Evolutionary conservation across 2,888 invertebrate genomes (phyloP).

Genomic region (Ditula angustiorana): DNA sequence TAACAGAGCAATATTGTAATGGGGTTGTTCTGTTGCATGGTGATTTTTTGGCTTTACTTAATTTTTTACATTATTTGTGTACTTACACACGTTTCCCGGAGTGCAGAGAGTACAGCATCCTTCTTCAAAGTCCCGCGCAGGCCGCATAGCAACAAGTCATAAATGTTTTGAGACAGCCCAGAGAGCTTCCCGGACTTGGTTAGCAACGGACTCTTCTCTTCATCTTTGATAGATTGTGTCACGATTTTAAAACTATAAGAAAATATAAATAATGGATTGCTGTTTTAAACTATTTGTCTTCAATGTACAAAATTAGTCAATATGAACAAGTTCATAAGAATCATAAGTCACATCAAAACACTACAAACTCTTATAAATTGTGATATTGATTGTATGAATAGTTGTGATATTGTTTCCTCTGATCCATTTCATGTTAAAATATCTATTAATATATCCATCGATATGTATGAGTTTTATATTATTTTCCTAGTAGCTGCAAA

Average conservation of each 20-base stretch:
- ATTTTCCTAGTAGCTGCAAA: too few relatives aligned
- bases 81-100: constrained; percentile 92
- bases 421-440: too few relatives aligned
- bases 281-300: background rate
- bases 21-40: too few relatives aligned
- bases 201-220: constrained; percentile 87
- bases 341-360: too few relatives aligned
- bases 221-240: constrained; percentile 87
- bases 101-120: constrained; percentile 89
- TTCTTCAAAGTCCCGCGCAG: constrained; percentile 91
- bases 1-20: too few relatives aligned
- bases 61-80: background rate
- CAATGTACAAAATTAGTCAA: background rate
- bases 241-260: constrained; percentile 87
- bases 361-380: too few relatives aligned
- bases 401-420: too few relatives aligned
- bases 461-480: too few relatives aligned
- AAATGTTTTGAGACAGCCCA: constrained; percentile 90
- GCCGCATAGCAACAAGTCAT: constrained; percentile 92
- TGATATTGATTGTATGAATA: too few relatives aligned
- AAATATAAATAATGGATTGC: constrained; percentile 9
- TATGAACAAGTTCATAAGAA: too few relatives aligned
- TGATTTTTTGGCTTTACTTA: too few relatives aligned
- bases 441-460: too few relatives aligned
- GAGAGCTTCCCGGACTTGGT: constrained; percentile 86